Percentiles rank a stretch among this genome's conserved stretches.
Evolutionary conservation across 2,113 vertebrate species (phyloP).

Genomic region (Hypocryptadius cinnamomeus): DNA sequence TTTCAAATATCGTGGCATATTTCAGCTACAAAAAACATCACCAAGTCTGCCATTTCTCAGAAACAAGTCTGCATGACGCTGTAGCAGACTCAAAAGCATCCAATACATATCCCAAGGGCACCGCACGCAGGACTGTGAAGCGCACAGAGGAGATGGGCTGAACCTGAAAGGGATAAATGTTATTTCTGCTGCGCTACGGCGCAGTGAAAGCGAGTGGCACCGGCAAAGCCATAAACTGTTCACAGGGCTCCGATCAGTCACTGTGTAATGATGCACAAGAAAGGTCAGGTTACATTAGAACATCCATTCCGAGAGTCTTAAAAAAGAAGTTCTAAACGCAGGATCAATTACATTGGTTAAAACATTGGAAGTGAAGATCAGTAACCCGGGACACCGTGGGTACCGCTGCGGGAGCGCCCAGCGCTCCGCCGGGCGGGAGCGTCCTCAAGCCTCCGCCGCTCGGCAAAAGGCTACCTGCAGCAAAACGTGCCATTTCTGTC

Average conservation of each 20-base stretch:
- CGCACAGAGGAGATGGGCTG: background rate
- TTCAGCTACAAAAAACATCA: background rate
- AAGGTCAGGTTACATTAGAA: background rate
- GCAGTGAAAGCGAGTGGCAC: background rate
- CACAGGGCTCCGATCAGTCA: background rate
- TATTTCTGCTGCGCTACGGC: background rate
- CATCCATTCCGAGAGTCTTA: background rate
- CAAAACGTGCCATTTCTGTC: background rate
- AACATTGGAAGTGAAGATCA: background rate
- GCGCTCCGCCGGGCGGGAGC: fast-evolving
- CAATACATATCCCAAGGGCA: background rate
- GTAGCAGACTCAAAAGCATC: background rate
- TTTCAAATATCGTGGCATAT: background rate
- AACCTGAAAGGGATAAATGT: background rate
- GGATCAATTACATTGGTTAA: background rate
- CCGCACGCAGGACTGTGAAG: fast-evolving
- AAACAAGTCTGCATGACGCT: background rate
- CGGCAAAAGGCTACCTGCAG: background rate
- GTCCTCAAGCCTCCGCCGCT: background rate
- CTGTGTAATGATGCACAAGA: background rate
- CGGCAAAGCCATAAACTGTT: background rate
- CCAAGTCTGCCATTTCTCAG: background rate
- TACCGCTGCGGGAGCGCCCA: background rate
- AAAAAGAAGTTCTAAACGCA: background rate
- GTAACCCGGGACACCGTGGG: background rate